A percentile compares a stretch with the other conserved stretches of the same genome.
Evolutionary conservation across 2,888 invertebrate genomes (phyloP).

Genomic region (Oxyteleia sp.): DNA sequence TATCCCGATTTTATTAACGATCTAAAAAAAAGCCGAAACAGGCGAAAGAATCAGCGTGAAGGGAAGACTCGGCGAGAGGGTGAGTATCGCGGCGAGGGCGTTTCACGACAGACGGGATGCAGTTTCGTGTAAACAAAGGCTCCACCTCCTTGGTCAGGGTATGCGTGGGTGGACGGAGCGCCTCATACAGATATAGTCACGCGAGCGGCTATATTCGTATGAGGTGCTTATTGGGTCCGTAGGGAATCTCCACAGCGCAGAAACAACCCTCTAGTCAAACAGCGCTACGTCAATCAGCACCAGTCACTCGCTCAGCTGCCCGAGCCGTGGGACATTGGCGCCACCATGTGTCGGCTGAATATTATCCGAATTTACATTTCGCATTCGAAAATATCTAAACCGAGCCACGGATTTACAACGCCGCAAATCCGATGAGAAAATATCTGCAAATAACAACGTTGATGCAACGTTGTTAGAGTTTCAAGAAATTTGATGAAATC

Average conservation of each 20-base stretch:
- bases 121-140: conserved; percentile 73
- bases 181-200: conserved; percentile 58
- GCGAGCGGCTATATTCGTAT: conserved; percentile 75
- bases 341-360: conserved; percentile 63
- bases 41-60: conserved; percentile 25
- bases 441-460: too few species aligned
- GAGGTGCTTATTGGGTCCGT: conserved; percentile 87
- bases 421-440: not conserved
- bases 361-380: conserved; percentile 63
- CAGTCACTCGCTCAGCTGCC: conserved; percentile 82
- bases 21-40: conserved; percentile 25
- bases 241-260: conserved; percentile 84
- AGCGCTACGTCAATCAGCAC: conserved; percentile 88
- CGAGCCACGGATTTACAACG: conserved; percentile 32
- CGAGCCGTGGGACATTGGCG: conserved; percentile 81
- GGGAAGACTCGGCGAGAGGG: conserved; percentile 41
- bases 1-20: conserved; percentile 38
- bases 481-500: too few species aligned
- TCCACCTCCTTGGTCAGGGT: conserved; percentile 84
- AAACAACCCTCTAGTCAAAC: conserved; percentile 88
- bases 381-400: conserved; percentile 44
- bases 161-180: conserved; percentile 79
- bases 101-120: conserved; percentile 74
- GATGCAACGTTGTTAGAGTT: too few species aligned
- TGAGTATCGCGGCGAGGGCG: conserved; percentile 67